Conservation (phyloP, 2,797 vertebrate species). For the Pelobates cultripes region DNA sequence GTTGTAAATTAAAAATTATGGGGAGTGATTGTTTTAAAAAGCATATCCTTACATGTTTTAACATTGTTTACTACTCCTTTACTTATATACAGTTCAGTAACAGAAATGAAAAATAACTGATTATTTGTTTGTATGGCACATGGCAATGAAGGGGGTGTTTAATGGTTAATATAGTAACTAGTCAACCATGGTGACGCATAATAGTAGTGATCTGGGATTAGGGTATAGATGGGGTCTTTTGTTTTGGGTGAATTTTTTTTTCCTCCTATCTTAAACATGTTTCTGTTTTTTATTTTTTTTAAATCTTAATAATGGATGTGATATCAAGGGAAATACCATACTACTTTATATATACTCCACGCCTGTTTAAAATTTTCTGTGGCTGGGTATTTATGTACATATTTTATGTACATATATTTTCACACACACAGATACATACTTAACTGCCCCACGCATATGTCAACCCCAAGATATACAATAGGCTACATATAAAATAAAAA, state of each 20-base stretch:
- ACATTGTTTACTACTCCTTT: neutral
- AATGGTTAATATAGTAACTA: neutral
- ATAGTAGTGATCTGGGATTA: neutral
- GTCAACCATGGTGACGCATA: neutral
- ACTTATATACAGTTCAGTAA: neutral
- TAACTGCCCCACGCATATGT: neutral
- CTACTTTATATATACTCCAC: neutral
- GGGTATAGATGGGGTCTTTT: neutral
- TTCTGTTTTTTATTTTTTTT: neutral
- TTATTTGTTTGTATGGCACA: neutral
- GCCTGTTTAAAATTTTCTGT: neutral
- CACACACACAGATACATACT: neutral
- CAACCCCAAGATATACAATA: slow-evolving; percentile 6
- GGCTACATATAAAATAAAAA: neutral
- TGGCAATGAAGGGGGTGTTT: neutral
- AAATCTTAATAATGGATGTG: neutral
- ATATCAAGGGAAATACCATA: neutral
- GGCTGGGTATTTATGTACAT: neutral
- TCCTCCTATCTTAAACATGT: neutral
- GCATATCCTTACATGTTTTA: neutral
- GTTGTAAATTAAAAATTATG: neutral
- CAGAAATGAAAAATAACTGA: neutral
- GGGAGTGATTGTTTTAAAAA: neutral
- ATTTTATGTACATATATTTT: neutral
- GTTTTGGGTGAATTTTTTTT: neutral